These are phyloP conservation scores for Tachuris rubrigastra DNA, from an alignment of 2,113 vertebrate genomes.

Conservation along the genomic window DNA sequence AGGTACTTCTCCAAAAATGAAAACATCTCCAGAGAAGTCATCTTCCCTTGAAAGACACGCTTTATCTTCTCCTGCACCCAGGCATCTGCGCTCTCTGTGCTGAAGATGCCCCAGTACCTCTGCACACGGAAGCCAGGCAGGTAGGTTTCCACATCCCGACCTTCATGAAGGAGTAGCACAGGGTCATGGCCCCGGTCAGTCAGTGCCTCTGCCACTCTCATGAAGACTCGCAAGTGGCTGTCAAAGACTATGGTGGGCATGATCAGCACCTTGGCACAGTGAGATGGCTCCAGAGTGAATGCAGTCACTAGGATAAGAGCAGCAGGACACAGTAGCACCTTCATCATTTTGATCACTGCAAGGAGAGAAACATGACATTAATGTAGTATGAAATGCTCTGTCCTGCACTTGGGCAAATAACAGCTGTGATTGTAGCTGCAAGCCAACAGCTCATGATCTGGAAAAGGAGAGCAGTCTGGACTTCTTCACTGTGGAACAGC, in stretches of 20 bases:
- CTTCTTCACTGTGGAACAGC: neutral
- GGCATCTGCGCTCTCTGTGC: constrained; percentile 7
- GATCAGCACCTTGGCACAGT: constrained; percentile 61
- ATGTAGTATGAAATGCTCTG: neutral
- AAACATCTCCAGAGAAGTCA: constrained; percentile 66
- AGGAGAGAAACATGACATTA: neutral
- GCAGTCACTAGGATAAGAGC: constrained; percentile 11
- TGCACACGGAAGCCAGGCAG: constrained; percentile 16
- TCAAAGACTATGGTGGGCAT: constrained; percentile 69
- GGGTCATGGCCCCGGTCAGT: constrained; percentile 49
- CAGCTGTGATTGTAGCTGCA: neutral
- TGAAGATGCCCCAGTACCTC: constrained; percentile 63
- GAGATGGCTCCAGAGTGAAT: neutral
- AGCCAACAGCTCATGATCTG: neutral
- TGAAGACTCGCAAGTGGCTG: constrained; percentile 67
- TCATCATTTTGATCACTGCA: constrained; percentile 46
- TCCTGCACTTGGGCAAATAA: neutral
- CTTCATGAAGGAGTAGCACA: constrained; percentile 41
- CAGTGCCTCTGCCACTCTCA: constrained; percentile 61
- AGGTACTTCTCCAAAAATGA: constrained; percentile 66
- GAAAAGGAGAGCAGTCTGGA: neutral
- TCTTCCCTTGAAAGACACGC: constrained; percentile 65
- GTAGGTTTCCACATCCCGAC: constrained; percentile 35
- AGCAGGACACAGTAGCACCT: neutral
- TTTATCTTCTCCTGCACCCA: constrained; percentile 71